phyloP scores from a whole-genome alignment of 2,797 vertebrate genomes.

The Muscicapa striata region DNA sequence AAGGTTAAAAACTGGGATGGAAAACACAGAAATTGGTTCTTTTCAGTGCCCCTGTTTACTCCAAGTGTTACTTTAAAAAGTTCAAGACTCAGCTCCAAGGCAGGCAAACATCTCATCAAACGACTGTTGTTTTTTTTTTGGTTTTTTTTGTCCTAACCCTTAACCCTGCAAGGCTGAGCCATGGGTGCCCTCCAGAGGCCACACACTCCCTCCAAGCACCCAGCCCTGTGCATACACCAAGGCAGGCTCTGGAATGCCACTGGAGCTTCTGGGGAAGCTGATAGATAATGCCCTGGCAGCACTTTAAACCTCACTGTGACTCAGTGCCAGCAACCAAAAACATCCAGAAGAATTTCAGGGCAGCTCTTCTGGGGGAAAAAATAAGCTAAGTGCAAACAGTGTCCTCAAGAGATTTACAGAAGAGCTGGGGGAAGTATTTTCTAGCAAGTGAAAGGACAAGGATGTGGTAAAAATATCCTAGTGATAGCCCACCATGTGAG shows the following conservation, averaged over 20 bases:
- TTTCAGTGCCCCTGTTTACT: accelerated
- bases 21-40: neutral
- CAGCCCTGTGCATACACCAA: neutral
- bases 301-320: neutral
- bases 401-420: neutral
- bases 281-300: neutral
- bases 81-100: neutral
- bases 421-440: slow-evolving; percentile 21
- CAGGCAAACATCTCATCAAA: neutral
- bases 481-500: neutral
- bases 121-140: neutral
- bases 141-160: neutral
- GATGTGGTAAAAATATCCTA: slow-evolving; percentile 13
- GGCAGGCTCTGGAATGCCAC: neutral
- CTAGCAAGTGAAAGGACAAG: slow-evolving; percentile 13
- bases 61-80: neutral
- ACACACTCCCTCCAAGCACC: neutral
- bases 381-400: neutral
- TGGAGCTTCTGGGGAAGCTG: neutral
- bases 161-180: neutral
- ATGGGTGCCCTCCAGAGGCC: slow-evolving; percentile 76
- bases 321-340: neutral
- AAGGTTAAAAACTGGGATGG: neutral
- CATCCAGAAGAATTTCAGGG: neutral
- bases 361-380: neutral